These are phyloP conservation scores for Clupea harengus DNA, from an alignment of 2,113 vertebrate species.

Conservation along the genomic window DNA sequence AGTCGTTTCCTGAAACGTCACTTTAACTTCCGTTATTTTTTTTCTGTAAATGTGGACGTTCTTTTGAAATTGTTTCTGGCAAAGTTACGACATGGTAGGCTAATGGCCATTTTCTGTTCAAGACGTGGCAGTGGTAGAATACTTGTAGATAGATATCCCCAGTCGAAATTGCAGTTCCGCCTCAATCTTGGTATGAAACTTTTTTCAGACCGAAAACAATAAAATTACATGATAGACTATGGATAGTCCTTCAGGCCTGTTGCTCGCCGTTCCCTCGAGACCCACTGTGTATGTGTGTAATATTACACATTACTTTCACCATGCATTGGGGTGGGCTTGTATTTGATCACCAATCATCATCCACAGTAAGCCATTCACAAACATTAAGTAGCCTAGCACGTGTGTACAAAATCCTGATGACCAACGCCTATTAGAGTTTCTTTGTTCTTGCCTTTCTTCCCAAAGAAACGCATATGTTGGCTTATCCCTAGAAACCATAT, in stretches of 20 bases:
- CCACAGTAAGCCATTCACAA: neutral
- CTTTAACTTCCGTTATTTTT: conserved; percentile 9
- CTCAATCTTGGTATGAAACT: no score
- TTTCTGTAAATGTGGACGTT: neutral
- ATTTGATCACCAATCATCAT: neutral
- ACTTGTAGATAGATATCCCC: no score
- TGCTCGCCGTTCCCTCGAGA: no score
- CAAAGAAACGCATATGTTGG: conserved; percentile 1
- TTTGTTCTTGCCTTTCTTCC: neutral
- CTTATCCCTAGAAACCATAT: neutral
- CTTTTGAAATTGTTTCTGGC: neutral
- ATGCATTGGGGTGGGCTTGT: neutral
- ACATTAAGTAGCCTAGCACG: neutral
- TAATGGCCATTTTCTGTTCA: neutral
- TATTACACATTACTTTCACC: neutral
- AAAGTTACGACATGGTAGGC: neutral
- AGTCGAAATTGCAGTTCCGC: no score
- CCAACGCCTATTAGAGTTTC: neutral
- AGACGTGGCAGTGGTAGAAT: no score
- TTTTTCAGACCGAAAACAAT: no score
- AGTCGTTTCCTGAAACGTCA: conserved; percentile 15
- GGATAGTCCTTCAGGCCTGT: no score
- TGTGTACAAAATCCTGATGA: neutral
- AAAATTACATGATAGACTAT: no score
- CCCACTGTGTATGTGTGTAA: no score